These are phyloP conservation scores for Galaxea fascicularis DNA, from an alignment of 92 coral and sea anemone genomes.

Conservation along the genomic window DNA sequence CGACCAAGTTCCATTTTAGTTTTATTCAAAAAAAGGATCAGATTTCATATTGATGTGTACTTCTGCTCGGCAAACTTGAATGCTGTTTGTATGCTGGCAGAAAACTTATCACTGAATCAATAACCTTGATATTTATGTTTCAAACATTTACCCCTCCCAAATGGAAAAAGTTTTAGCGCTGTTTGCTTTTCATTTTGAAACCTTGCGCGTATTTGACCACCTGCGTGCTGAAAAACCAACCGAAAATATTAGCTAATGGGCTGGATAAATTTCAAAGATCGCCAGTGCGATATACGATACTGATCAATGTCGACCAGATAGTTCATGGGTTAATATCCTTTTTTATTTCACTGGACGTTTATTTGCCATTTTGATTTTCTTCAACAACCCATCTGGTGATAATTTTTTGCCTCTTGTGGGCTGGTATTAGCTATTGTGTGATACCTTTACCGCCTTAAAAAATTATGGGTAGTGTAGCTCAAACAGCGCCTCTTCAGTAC, in stretches of 20 bases:
- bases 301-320: slow-evolving; percentile 18
- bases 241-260: slow-evolving; percentile 63
- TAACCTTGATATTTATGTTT: slow-evolving; percentile 56
- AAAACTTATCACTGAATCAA: slow-evolving; percentile 67
- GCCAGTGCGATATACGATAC: slow-evolving; percentile 39
- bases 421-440: slow-evolving; percentile 4
- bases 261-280: slow-evolving; percentile 1
- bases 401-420: neutral
- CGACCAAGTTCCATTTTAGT: neutral
- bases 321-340: neutral
- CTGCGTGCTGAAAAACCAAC: slow-evolving; percentile 73
- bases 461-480: neutral
- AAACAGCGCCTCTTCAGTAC: neutral
- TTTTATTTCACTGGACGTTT: neutral
- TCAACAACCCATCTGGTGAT: neutral
- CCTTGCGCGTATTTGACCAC: slow-evolving; percentile 79
- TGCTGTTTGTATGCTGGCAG: slow-evolving; percentile 42
- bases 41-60: slow-evolving; percentile 62
- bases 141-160: slow-evolving; percentile 71
- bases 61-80: slow-evolving; percentile 70
- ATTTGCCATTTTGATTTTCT: neutral
- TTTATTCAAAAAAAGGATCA: slow-evolving; percentile 49
- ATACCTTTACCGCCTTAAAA: neutral
- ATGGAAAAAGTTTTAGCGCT: slow-evolving; percentile 72
- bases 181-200: slow-evolving; percentile 82